phyloP scores from a whole-genome alignment of 2,888 invertebrate species.

The Beris morrisii region DNA sequence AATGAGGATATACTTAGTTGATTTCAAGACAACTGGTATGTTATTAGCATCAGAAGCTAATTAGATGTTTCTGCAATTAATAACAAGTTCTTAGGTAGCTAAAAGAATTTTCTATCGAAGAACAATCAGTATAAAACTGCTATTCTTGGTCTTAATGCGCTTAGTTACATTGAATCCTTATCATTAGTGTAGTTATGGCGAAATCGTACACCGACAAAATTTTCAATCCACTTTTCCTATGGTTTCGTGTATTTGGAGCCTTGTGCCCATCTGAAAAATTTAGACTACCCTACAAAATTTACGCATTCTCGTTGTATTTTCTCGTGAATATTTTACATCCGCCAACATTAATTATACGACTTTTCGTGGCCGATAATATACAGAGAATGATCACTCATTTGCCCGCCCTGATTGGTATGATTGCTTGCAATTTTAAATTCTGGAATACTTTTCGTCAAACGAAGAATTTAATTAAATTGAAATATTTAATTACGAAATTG shows the following conservation, averaged over 20 bases:
- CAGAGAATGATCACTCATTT: not conserved
- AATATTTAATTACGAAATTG: not conserved
- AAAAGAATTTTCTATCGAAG: too few species aligned
- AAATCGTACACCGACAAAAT: not conserved
- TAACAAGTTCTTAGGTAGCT: too few species aligned
- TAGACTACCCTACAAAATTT: not conserved
- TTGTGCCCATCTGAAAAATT: not conserved
- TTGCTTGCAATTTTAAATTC: constrained; percentile 10
- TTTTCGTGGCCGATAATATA: not conserved
- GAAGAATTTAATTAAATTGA: not conserved
- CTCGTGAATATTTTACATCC: constrained; percentile 14
- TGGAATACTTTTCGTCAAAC: constrained; percentile 2
- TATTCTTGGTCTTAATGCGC: too few species aligned
- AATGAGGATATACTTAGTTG: too few species aligned
- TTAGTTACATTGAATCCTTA: too few species aligned
- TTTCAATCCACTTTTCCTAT: not conserved
- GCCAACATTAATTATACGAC: constrained; percentile 4
- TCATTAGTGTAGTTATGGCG: too few species aligned
- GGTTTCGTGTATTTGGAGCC: not conserved
- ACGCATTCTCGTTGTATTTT: constrained; percentile 2
- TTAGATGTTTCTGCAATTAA: too few species aligned
- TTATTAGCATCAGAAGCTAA: too few species aligned
- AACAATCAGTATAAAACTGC: too few species aligned
- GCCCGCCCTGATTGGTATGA: constrained; percentile 1
- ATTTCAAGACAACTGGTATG: too few species aligned